Base-by-base conservation (phyloP, 1,140 invertebrate species). In the Bombus balteatus region DNA sequence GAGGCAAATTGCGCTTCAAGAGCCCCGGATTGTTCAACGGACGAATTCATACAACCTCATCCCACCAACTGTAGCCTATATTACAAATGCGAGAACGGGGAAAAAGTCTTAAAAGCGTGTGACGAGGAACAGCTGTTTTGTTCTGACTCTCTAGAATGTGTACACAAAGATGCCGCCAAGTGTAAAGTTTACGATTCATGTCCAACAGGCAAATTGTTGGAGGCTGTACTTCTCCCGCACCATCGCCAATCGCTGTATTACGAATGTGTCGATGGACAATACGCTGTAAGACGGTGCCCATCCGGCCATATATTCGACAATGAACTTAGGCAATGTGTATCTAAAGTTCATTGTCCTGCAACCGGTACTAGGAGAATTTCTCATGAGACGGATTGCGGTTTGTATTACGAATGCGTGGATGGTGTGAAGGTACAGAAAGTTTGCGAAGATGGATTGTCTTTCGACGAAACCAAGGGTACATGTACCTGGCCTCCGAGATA, bases 261-360 rank as follows among this genome's bases (percentile, higher is more conserved):
- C 93, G 93, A 95, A 81, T 97, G 96, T 81, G 90, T 88, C 39
- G 92, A 96, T 32, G 96, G 96, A 0, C 57, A 91, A 25, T 94
- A 95, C 37, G 89, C 95, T 1, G 88, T 93, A 59, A 93, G 95
- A 57, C 28, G 59, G 0, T 97, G 96, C 85, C 87, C 93, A 0
- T 72, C 71, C 0, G 93, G 89, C 0, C 87, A 95, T 9, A 87
- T 94, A 57, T 97, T 96, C 82, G 96, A 96, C 87, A 92, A 95
- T 3, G 88, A 87, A 22, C 43, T 91, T 25, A 92, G 95, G 86
- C 94, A 95, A 10, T 95, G 94, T 86, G 96, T 96, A 1, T 1
- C 68, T 4, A 1, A 5, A 4, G 15, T 28, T 1, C 1, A 37
- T 1, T 88, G 59, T 37, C 73, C 59, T 4, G 2, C 74, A 0